Percentiles rank a stretch among this genome's conserved stretches.
These are phyloP conservation scores for Drosophila mimica DNA, from an alignment of 2,888 invertebrate species.

Conservation along the genomic window DNA sequence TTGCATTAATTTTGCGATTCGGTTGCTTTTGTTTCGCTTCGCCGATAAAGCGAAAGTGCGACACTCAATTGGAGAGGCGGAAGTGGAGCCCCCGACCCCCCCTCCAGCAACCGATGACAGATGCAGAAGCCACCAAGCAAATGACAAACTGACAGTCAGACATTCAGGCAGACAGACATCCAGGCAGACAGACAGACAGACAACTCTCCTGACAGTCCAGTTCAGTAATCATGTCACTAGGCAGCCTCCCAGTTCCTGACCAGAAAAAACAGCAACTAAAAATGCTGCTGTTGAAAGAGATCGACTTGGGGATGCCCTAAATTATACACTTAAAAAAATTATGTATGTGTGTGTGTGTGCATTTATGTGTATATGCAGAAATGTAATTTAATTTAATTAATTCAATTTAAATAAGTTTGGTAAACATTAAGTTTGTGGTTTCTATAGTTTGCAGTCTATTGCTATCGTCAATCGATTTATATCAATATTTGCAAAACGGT, in stretches of 20 bases:
- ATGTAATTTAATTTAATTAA: not conserved
- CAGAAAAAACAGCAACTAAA: not conserved
- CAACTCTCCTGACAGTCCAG: constrained; percentile 19
- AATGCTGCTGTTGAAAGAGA: not conserved
- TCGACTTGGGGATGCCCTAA: not conserved
- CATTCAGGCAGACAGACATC: constrained; percentile 12
- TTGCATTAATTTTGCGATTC: constrained; percentile 75
- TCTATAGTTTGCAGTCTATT: no score
- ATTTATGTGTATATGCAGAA: not conserved
- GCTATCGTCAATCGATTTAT: not conserved
- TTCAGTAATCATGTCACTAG: constrained; percentile 12
- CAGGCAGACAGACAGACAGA: constrained; percentile 29
- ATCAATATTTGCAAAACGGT: not conserved
- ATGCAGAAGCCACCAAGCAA: constrained; percentile 15
- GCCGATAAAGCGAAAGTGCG: constrained; percentile 56
- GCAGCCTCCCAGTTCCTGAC: not conserved
- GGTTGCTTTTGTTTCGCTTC: constrained; percentile 44
- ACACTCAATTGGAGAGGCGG: constrained; percentile 22
- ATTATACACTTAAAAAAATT: not conserved
- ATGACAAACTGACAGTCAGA: constrained; percentile 3
- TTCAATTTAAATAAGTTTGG: not conserved
- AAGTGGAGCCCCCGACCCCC: not conserved
- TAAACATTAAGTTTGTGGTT: not conserved
- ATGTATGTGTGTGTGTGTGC: not conserved
- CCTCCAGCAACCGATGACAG: constrained; percentile 30